Conservation (phyloP, 2,113 vertebrate species). For the Cinclus cinclus region DNA sequence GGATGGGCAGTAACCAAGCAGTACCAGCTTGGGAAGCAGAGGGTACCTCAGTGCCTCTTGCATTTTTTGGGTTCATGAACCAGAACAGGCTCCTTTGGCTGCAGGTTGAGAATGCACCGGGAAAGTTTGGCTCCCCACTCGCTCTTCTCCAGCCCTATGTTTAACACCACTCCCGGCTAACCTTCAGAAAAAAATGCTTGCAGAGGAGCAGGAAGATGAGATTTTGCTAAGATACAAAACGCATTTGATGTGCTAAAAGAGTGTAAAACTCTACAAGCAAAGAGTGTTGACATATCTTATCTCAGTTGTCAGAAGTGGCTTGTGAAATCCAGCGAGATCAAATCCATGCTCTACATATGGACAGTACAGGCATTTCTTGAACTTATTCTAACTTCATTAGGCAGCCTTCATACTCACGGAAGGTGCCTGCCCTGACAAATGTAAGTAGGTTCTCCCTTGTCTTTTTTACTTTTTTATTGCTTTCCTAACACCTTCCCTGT, state of each 20-base stretch:
- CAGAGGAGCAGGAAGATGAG: background rate
- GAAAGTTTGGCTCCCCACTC: background rate
- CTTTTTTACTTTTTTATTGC: background rate
- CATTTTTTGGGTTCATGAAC: background rate
- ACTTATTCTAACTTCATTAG: background rate
- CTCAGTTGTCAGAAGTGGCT: constrained; percentile 56
- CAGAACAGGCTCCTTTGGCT: background rate
- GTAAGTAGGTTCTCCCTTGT: background rate
- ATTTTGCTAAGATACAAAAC: constrained; percentile 1
- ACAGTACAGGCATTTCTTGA: constrained; percentile 17
- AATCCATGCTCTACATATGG: constrained; percentile 42
- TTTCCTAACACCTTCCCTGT: background rate
- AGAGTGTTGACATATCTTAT: constrained; percentile 62
- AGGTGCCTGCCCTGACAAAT: background rate
- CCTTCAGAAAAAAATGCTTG: background rate
- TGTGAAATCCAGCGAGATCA: constrained; percentile 50
- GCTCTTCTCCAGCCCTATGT: background rate
- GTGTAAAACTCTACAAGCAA: constrained; percentile 32
- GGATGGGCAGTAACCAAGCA: background rate
- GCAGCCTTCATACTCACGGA: background rate
- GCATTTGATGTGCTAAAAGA: constrained; percentile 39
- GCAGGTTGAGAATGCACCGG: background rate
- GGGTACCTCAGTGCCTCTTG: background rate
- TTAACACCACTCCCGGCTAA: background rate
- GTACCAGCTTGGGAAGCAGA: background rate